Conservation (phyloP, 2,113 vertebrate species). For the Myotis lucifugus region DNA sequence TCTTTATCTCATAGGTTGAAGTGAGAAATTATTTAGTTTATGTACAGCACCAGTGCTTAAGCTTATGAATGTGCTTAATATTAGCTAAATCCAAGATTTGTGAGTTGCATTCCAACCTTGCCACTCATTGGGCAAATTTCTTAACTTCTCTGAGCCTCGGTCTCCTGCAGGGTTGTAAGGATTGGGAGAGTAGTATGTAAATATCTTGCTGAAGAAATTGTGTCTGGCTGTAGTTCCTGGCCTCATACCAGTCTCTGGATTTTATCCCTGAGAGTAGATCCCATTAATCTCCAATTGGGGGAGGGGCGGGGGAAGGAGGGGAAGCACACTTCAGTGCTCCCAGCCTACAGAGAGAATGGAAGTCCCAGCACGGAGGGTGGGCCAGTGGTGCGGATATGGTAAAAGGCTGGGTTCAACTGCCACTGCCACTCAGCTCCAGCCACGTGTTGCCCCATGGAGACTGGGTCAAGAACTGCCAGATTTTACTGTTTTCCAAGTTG, state of each 20-base stretch:
- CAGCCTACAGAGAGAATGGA: neutral
- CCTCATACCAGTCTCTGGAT: neutral
- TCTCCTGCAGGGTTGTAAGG: neutral
- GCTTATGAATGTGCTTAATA: neutral
- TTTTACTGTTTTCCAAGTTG: neutral
- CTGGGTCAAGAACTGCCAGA: neutral
- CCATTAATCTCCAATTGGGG: neutral
- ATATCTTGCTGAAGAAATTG: neutral
- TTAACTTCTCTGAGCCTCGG: neutral
- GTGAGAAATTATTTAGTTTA: neutral
- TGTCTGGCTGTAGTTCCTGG: neutral
- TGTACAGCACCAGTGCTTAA: neutral
- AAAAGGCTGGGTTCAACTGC: neutral
- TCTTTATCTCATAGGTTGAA: neutral
- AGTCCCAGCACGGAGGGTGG: neutral
- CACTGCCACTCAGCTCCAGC: neutral
- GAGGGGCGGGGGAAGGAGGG: too few species aligned
- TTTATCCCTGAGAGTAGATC: neutral
- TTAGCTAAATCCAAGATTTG: neutral
- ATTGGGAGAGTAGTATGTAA: neutral
- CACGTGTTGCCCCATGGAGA: neutral
- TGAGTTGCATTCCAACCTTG: neutral
- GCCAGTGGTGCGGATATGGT: too few species aligned
- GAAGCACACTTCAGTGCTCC: too few species aligned
- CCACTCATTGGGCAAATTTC: neutral